A percentile compares a stretch with the other conserved stretches of the same genome.
Conservation (phyloP, 2,888 invertebrate genomes). For the Fragum whitleyi region DNA sequence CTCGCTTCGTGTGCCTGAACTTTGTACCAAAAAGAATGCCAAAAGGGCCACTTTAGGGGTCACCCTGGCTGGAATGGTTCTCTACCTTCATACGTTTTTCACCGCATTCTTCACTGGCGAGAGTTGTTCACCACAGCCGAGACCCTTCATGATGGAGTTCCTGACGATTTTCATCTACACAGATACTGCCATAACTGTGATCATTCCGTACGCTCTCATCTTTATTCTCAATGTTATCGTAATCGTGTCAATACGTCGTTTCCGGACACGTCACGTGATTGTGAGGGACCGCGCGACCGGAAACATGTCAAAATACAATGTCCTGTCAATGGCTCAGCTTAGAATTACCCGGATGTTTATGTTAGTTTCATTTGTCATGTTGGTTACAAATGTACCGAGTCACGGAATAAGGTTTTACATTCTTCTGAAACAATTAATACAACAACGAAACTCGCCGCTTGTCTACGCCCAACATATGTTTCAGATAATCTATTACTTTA, state of each 20-base stretch:
- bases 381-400: slow-evolving; percentile 79
- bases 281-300: slow-evolving; percentile 21
- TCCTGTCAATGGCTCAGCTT: slow-evolving; percentile 71
- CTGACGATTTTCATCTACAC: slow-evolving; percentile 71
- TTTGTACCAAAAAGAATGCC: slow-evolving; percentile 72
- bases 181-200: slow-evolving; percentile 73
- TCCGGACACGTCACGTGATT: slow-evolving; percentile 36
- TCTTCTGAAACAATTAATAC: slow-evolving; percentile 57
- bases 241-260: slow-evolving; percentile 44
- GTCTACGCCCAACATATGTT: slow-evolving; percentile 71
- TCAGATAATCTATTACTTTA: slow-evolving; percentile 73
- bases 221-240: slow-evolving; percentile 71
- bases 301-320: slow-evolving; percentile 25
- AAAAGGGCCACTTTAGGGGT: slow-evolving; percentile 62
- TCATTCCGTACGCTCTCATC: slow-evolving; percentile 72
- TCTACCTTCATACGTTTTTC: slow-evolving; percentile 75
- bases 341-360: slow-evolving; percentile 76
- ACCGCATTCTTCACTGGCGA: slow-evolving; percentile 61
- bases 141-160: slow-evolving; percentile 59
- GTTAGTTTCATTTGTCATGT: slow-evolving; percentile 75
- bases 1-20: slow-evolving; percentile 87
- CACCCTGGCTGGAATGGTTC: slow-evolving; percentile 62
- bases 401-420: slow-evolving; percentile 76
- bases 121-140: slow-evolving; percentile 48
- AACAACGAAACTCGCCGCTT: slow-evolving; percentile 28